phyloP scores from a whole-genome alignment of 2,797 vertebrate species.

The Eospalax fontanierii region DNA sequence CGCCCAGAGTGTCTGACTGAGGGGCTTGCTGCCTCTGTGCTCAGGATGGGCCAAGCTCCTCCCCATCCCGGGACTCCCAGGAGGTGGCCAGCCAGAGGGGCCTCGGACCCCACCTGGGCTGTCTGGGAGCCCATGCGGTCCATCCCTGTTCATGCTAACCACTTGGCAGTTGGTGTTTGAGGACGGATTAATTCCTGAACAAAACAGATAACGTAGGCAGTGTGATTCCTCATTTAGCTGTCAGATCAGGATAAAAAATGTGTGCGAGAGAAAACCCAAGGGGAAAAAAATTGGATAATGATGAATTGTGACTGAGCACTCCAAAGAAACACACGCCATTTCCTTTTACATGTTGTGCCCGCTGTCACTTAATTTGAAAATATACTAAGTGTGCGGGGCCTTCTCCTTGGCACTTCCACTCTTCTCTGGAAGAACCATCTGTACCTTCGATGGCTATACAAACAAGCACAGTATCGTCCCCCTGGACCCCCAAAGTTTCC shows the following conservation, averaged over 20 bases:
- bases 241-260: constrained; percentile 76
- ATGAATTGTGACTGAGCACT: constrained; percentile 71
- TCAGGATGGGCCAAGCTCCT: not conserved
- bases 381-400: constrained; percentile 52
- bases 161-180: constrained; percentile 67
- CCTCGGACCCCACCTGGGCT: accelerated
- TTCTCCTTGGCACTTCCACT: constrained; percentile 7
- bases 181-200: constrained; percentile 74
- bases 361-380: constrained; percentile 80
- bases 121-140: not conserved
- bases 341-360: constrained; percentile 48
- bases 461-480: not conserved
- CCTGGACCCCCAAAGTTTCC: accelerated
- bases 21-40: not conserved
- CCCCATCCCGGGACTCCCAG: not conserved
- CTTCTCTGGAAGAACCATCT: not conserved
- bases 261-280: constrained; percentile 71
- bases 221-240: constrained; percentile 79
- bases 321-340: constrained; percentile 68
- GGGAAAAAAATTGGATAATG: constrained; percentile 79
- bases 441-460: not conserved
- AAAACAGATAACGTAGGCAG: constrained; percentile 76
- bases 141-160: constrained; percentile 1
- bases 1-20: not conserved
- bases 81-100: not conserved